Conservation (phyloP, 1,140 invertebrate genomes). For the Dufourea novaeangliae region DNA sequence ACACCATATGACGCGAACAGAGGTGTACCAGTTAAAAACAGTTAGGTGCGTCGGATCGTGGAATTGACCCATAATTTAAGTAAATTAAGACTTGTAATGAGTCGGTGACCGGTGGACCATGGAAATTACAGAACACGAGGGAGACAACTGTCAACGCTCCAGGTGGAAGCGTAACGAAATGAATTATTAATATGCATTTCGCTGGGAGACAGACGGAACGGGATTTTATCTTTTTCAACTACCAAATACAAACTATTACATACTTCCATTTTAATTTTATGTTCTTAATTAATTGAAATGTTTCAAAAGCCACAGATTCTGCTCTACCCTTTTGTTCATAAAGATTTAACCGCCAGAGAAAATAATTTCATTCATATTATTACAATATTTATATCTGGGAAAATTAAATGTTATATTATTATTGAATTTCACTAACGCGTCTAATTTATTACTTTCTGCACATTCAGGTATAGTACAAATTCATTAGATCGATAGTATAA, state of each 20-base stretch:
- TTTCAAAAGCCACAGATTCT: neutral
- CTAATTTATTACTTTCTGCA: no score
- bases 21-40: neutral
- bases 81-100: conserved; percentile 24
- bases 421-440: no score
- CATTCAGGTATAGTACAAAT: no score
- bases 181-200: conserved; percentile 6
- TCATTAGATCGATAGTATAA: no score
- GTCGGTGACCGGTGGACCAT: conserved; percentile 18
- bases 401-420: no score
- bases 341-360: no score
- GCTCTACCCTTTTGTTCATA: no score
- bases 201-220: neutral
- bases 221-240: neutral
- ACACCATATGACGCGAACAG: neutral
- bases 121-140: conserved; percentile 5
- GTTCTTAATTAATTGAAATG: neutral
- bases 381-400: no score
- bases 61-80: neutral
- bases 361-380: no score
- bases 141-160: conserved; percentile 22
- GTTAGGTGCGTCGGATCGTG: neutral
- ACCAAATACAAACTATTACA: neutral
- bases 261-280: neutral
- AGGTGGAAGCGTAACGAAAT: conserved; percentile 19